A percentile compares a stretch with the other conserved stretches of the same genome.
Evolutionary conservation across 92 coral and sea anemone genomes (phyloP).

Genomic region (Zoanthus solanderi): DNA sequence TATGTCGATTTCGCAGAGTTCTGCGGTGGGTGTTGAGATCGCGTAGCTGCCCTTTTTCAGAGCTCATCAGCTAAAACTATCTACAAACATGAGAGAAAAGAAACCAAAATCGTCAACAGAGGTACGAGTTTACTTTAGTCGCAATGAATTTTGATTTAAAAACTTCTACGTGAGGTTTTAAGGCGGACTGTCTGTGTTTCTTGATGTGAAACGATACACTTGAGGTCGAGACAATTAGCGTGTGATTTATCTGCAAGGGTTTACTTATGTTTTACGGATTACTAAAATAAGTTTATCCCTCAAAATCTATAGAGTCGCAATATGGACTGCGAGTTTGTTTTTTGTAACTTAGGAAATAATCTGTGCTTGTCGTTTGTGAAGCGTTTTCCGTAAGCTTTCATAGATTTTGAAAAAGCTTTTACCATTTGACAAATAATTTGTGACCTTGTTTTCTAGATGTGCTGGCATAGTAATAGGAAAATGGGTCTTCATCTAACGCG

Average conservation of each 20-base stretch:
- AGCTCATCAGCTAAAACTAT: neutral
- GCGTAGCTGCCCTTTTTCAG: neutral
- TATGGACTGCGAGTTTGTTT: neutral
- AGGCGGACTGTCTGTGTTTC: neutral
- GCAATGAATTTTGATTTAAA: neutral
- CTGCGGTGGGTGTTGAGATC: neutral
- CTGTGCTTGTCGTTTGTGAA: neutral
- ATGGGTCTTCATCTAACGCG: neutral
- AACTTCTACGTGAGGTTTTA: neutral
- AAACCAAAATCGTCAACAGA: constrained; percentile 9
- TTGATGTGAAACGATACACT: constrained; percentile 10
- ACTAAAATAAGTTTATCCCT: neutral
- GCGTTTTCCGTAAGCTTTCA: neutral
- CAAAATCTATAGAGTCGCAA: neutral
- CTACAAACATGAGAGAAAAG: constrained; percentile 14
- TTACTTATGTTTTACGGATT: neutral
- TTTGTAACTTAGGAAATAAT: neutral
- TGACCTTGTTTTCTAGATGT: neutral
- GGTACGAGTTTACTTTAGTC: neutral
- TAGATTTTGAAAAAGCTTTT: too few species aligned
- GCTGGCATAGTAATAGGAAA: neutral
- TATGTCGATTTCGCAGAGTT: too few species aligned
- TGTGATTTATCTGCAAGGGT: neutral
- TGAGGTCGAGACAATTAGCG: constrained; percentile 4
- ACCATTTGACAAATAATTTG: neutral